phyloP scores from a whole-genome alignment of 2,797 vertebrate genomes.

The Carcharodon carcharias region DNA sequence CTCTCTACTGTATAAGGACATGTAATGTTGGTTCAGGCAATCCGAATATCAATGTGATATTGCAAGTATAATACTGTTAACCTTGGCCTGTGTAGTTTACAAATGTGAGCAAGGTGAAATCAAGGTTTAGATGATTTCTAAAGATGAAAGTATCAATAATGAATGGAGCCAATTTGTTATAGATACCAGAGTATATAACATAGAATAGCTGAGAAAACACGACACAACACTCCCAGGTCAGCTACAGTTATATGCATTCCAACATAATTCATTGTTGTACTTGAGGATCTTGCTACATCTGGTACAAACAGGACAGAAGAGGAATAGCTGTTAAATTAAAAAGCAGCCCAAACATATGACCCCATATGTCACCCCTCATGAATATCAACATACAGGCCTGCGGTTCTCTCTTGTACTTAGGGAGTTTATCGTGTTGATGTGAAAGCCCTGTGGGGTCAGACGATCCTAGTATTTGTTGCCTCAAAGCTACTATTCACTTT shows the following conservation, averaged over 20 bases:
- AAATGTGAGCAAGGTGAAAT: neutral
- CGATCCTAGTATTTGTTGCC: neutral
- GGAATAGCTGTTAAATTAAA: neutral
- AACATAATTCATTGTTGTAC: neutral
- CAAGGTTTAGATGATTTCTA: neutral
- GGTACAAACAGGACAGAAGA: neutral
- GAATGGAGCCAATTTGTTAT: neutral
- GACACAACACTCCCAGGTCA: neutral
- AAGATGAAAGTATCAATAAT: neutral
- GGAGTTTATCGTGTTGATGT: neutral
- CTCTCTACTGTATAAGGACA: neutral
- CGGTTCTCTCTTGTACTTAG: neutral
- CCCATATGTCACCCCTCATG: neutral
- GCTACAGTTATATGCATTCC: neutral
- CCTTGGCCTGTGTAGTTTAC: neutral
- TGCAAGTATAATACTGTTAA: neutral
- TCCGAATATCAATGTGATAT: neutral
- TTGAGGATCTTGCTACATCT: neutral
- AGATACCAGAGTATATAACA: neutral
- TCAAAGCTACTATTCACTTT: neutral
- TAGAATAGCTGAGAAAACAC: neutral
- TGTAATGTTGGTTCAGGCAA: neutral
- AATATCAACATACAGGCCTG: neutral
- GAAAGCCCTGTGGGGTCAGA: conserved; percentile 9
- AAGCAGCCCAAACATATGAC: neutral